Conservation (phyloP, 2,113 vertebrate genomes). For the Drymodes brunneopygia region DNA sequence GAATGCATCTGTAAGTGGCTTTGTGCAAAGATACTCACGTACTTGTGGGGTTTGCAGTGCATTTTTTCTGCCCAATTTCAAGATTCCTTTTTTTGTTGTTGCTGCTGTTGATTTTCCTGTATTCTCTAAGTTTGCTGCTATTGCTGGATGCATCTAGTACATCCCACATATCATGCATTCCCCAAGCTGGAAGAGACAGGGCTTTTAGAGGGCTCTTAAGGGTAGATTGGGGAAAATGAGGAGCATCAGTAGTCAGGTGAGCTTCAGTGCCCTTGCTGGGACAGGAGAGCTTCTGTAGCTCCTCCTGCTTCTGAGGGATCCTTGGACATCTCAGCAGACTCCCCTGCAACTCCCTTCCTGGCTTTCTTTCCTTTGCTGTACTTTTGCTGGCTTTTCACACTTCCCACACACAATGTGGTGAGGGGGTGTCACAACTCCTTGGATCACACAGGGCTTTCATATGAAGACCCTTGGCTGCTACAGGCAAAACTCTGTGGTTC, state of each 20-base stretch:
- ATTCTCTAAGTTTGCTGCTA: not conserved
- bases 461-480: accelerated
- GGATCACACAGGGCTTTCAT: not conserved
- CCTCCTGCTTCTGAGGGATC: not conserved
- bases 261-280: not conserved
- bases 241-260: not conserved
- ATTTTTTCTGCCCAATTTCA: not conserved
- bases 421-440: not conserved
- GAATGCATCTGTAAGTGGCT: not conserved
- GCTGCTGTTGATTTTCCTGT: not conserved
- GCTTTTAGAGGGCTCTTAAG: not conserved
- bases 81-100: not conserved
- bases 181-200: not conserved
- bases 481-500: not conserved
- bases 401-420: accelerated
- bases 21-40: not conserved
- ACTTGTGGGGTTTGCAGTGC: not conserved
- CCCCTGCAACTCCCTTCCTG: not conserved
- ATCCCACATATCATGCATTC: not conserved
- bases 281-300: not conserved
- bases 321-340: not conserved
- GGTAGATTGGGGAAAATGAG: not conserved
- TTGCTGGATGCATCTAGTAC: not conserved
- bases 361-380: not conserved
- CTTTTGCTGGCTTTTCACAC: not conserved